Percentiles rank a stretch among this genome's conserved stretches.
phyloP scores from a whole-genome alignment of 2,113 vertebrate genomes.

The Actenoides hombroni region DNA sequence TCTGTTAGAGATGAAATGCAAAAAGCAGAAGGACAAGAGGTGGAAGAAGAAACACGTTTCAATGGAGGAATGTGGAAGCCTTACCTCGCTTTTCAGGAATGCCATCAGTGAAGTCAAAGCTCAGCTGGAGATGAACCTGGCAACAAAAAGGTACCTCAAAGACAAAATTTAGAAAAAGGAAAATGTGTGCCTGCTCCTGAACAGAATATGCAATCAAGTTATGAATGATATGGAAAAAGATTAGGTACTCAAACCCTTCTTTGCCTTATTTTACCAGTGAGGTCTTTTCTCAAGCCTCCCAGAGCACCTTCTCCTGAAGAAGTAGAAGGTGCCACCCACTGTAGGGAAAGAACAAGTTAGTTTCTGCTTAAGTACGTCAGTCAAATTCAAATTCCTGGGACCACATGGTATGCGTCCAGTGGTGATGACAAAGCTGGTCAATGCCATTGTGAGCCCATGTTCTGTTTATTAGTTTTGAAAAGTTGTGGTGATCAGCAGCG shows the following conservation, averaged over 20 bases:
- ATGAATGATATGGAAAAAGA: background rate
- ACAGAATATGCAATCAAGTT: background rate
- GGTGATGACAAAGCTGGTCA: background rate
- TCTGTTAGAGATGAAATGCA: background rate
- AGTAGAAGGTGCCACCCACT: background rate
- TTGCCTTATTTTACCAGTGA: background rate
- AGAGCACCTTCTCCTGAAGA: background rate
- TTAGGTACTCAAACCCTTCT: background rate
- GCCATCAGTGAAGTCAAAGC: background rate
- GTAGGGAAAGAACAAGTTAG: background rate
- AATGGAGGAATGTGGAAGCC: background rate
- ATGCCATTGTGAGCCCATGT: background rate
- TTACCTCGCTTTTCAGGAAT: background rate
- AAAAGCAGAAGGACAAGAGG: background rate
- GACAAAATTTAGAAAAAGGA: background rate
- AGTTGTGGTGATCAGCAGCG: background rate
- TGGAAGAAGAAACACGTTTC: background rate
- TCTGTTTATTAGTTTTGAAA: background rate
- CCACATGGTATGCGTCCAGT: rapidly evolving
- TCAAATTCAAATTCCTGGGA: background rate
- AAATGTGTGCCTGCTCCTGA: background rate
- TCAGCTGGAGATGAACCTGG: background rate
- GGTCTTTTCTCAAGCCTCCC: background rate
- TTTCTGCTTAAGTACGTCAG: background rate
- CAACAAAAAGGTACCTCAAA: background rate